These are phyloP conservation scores for Bradypodion ventrale DNA, from an alignment of 2,797 vertebrate species.

Conservation along the genomic window DNA sequence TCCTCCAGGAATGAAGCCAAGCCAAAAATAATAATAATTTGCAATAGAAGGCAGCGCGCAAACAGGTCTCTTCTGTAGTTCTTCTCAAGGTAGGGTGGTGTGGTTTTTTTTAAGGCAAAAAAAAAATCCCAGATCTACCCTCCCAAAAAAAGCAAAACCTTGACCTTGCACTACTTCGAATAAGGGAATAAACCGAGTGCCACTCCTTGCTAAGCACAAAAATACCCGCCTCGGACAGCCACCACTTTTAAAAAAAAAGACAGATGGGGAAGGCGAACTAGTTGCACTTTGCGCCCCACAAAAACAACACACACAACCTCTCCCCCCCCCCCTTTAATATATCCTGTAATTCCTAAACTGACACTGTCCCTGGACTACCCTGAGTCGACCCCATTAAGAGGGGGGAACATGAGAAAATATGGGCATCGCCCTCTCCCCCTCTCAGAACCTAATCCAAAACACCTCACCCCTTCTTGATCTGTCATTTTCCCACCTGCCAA, in stretches of 20 bases:
- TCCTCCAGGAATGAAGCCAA: slow-evolving; percentile 48
- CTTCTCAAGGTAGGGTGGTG: slow-evolving; percentile 13
- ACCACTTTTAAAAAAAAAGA: neutral
- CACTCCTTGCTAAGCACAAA: neutral
- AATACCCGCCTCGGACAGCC: neutral
- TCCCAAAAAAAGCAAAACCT: slow-evolving; percentile 4
- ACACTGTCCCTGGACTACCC: neutral
- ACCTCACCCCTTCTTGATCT: neutral
- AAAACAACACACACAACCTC: neutral
- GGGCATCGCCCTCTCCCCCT: neutral
- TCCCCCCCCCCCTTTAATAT: neutral
- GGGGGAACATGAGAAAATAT: neutral
- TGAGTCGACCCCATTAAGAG: neutral
- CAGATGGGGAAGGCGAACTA: neutral
- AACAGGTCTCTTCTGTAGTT: slow-evolving; percentile 49
- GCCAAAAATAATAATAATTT: neutral
- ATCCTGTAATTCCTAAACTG: neutral
- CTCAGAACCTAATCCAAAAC: neutral
- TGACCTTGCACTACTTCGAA: neutral
- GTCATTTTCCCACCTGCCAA: neutral
- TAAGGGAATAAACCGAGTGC: neutral
- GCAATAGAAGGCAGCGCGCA: slow-evolving; percentile 24
- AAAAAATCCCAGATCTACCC: slow-evolving; percentile 19
- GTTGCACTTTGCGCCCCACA: slow-evolving; percentile 2
- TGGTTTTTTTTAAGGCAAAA: neutral